These are phyloP conservation scores for Onychorhynchus coronatus DNA, from an alignment of 2,113 vertebrate species.

Conservation along the genomic window DNA sequence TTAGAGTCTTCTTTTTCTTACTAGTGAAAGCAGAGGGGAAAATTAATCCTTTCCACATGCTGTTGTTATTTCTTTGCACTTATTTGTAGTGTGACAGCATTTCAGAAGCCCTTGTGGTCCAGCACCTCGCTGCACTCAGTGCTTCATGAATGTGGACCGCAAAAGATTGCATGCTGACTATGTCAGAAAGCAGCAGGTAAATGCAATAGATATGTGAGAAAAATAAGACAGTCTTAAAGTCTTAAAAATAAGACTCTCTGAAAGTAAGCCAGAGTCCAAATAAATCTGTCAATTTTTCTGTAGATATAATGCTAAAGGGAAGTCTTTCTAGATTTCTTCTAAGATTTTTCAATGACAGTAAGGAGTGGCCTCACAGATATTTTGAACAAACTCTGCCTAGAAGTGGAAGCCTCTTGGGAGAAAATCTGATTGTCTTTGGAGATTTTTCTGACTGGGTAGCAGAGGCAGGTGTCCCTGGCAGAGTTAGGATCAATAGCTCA, in stretches of 20 bases:
- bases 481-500: not conserved
- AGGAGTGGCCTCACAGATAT: not conserved
- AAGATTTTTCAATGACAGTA: not conserved
- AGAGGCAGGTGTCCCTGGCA: not conserved
- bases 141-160: not conserved
- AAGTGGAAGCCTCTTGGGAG: not conserved
- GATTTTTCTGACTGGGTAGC: not conserved
- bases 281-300: not conserved
- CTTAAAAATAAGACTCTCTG: too few species aligned
- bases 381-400: not conserved
- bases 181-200: not conserved
- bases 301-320: not conserved
- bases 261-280: not conserved
- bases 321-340: not conserved
- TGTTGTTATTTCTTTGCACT: not conserved
- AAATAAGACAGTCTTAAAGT: not conserved
- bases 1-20: not conserved
- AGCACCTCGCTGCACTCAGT: fast-evolving
- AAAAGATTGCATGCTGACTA: not conserved
- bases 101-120: not conserved
- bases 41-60: not conserved
- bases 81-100: not conserved
- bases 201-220: not conserved
- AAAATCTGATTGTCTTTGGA: not conserved
- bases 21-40: not conserved